Evolutionary conservation across 2,797 vertebrate species (phyloP).

Genomic region (Sebastolobus altivelis): DNA sequence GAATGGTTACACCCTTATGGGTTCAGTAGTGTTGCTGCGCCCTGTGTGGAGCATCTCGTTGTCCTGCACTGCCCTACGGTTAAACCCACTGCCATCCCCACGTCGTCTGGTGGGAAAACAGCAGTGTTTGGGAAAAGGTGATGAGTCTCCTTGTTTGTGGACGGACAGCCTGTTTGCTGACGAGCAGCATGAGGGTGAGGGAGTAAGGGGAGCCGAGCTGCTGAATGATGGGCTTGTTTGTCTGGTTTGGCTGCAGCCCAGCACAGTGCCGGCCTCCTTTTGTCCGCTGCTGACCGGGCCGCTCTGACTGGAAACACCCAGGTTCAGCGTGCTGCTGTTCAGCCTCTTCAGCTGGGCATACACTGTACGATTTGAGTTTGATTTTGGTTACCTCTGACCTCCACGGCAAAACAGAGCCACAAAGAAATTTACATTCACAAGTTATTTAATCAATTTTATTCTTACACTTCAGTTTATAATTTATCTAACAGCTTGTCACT

Average conservation of each 20-base stretch:
- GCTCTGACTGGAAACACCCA: constrained; percentile 54
- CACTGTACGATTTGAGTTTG: no score
- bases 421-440: background rate
- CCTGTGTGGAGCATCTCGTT: background rate
- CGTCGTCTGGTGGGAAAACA: background rate
- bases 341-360: background rate
- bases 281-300: constrained; percentile 42
- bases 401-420: background rate
- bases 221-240: constrained; percentile 57
- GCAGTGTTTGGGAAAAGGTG: background rate
- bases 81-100: background rate
- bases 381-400: background rate
- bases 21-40: background rate
- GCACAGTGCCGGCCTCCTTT: constrained; percentile 38
- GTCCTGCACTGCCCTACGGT: background rate
- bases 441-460: no score
- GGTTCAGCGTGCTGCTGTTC: constrained; percentile 31
- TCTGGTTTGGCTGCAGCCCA: constrained; percentile 43
- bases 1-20: background rate
- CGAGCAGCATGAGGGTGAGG: constrained; percentile 25
- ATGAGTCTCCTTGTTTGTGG: constrained; percentile 21
- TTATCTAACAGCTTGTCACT: background rate
- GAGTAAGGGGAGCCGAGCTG: constrained; percentile 18
- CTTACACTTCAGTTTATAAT: background rate
- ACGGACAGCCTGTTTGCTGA: constrained; percentile 36